These are phyloP conservation scores for Nomia melanderi DNA, from an alignment of 1,140 invertebrate genomes.

Conservation along the genomic window DNA sequence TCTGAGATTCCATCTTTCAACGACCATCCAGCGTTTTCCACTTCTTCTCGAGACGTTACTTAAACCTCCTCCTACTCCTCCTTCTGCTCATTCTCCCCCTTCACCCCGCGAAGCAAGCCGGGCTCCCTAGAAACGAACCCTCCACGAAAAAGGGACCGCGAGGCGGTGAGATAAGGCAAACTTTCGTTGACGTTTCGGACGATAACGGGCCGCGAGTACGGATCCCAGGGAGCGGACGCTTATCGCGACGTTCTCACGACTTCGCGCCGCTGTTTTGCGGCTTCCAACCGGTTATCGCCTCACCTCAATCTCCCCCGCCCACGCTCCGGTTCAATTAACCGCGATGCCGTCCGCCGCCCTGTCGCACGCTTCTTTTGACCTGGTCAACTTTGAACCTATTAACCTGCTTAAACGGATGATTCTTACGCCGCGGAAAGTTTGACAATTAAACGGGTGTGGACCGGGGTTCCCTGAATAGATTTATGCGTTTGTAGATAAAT, in stretches of 20 bases:
- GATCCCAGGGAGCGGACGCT: constrained; percentile 14
- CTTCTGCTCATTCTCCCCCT: background rate
- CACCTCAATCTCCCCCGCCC: constrained; percentile 1
- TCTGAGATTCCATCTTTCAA: constrained; percentile 40
- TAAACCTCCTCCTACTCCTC: background rate
- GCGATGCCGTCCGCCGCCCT: constrained; percentile 38
- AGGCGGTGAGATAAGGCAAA: constrained; percentile 29
- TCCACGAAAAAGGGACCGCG: constrained; percentile 28
- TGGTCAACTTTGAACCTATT: background rate
- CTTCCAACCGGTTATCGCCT: background rate
- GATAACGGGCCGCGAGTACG: constrained; percentile 33
- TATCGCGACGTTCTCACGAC: constrained; percentile 18
- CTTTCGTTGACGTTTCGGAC: constrained; percentile 42
- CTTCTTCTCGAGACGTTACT: constrained; percentile 32
- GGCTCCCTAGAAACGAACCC: constrained; percentile 32
- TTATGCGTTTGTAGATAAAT: no score
- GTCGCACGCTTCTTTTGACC: background rate
- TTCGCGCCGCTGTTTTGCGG: constrained; percentile 45
- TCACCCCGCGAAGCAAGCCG: no score
- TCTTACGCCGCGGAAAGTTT: no score
- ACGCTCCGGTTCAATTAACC: constrained; percentile 42
- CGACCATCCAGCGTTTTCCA: constrained; percentile 42
- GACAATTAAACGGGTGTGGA: no score
- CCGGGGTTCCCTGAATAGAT: no score
- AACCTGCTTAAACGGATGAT: background rate